Evolutionary conservation across 2,113 vertebrate genomes (phyloP).

Genomic region (Aleadryas rufinucha): DNA sequence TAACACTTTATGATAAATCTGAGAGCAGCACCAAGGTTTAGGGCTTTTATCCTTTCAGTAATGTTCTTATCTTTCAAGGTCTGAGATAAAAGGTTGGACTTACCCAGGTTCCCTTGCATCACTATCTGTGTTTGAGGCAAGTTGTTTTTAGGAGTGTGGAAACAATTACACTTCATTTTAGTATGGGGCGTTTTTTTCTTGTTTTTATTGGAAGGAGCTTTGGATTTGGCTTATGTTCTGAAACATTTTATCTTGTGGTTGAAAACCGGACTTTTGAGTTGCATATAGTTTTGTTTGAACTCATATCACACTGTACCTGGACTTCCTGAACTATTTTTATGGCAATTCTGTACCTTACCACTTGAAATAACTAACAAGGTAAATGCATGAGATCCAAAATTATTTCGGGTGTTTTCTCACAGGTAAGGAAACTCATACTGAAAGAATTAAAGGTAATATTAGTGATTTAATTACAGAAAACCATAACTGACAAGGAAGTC

Average conservation of each 20-base stretch:
- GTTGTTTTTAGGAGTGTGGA: accelerated
- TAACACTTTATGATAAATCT: not conserved
- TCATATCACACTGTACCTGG: not conserved
- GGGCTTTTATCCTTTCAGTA: not conserved
- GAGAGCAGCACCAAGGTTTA: not conserved
- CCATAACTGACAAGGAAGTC: not conserved
- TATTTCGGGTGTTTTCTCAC: not conserved
- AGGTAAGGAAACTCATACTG: not conserved
- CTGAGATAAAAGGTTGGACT: not conserved
- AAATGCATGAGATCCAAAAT: not conserved
- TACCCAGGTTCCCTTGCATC: not conserved
- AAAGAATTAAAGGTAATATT: not conserved
- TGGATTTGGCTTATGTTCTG: not conserved
- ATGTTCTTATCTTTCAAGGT: not conserved
- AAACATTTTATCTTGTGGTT: not conserved
- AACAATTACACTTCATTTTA: not conserved
- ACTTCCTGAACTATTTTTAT: not conserved
- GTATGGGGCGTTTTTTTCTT: not conserved
- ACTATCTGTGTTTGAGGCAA: not conserved
- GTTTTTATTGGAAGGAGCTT: not conserved
- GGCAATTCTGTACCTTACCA: not conserved
- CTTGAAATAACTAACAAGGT: not conserved
- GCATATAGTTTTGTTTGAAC: not conserved
- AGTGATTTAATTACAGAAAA: not conserved
- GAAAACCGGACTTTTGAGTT: not conserved